Percentiles rank a stretch among this genome's conserved stretches.
phyloP scores from a whole-genome alignment of 2,888 invertebrate species.

The Reticulitermes lucifugus region DNA sequence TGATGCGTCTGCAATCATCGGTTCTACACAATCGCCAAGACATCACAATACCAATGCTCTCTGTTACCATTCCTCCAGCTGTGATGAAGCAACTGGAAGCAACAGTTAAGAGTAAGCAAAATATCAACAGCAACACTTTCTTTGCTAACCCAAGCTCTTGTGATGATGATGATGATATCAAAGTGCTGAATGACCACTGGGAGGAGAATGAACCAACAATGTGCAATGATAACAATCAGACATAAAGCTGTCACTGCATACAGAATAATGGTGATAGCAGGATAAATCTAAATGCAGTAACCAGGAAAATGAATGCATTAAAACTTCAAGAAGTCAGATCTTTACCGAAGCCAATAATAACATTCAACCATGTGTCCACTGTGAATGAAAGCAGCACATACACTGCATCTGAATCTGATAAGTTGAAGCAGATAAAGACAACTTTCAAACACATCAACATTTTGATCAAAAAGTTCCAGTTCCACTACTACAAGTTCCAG shows the following conservation, averaged over 20 bases:
- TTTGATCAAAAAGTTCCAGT: background rate
- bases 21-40: background rate
- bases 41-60: background rate
- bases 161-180: no score
- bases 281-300: background rate
- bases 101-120: background rate
- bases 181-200: background rate
- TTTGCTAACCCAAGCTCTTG: background rate
- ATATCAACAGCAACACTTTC: background rate
- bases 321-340: background rate
- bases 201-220: background rate
- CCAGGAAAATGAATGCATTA: background rate
- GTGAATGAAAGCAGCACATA: background rate
- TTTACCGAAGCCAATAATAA: background rate
- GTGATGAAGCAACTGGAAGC: background rate
- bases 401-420: background rate
- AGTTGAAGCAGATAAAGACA: background rate
- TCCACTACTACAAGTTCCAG: conserved; percentile 7
- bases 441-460: background rate
- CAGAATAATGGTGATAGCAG: background rate
- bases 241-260: background rate
- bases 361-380: background rate
- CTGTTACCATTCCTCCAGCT: background rate
- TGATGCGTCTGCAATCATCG: background rate
- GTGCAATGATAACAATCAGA: background rate